A percentile compares a stretch with the other conserved stretches of the same genome.
phyloP scores from a whole-genome alignment of 1,140 invertebrate species.

The Pseudomyrmex concolor region DNA sequence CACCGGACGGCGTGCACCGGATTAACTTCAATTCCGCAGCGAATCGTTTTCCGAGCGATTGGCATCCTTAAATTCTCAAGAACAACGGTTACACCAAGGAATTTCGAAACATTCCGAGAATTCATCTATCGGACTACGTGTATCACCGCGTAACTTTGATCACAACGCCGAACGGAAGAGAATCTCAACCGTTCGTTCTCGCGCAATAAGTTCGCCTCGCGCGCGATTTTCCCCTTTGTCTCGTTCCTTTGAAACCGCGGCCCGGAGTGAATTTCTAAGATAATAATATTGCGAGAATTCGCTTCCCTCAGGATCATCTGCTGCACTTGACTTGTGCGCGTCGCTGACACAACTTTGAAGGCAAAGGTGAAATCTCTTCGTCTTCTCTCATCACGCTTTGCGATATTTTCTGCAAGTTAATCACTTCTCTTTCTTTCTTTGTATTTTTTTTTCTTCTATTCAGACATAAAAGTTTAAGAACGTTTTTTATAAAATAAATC shows the following conservation, averaged over 20 bases:
- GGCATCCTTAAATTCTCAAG: slow-evolving; percentile 11
- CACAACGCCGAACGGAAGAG: slow-evolving; percentile 22
- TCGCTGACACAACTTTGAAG: neutral
- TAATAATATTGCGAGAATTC: slow-evolving; percentile 16
- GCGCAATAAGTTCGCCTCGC: neutral
- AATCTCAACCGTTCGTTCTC: slow-evolving; percentile 13
- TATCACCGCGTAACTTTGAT: slow-evolving; percentile 41
- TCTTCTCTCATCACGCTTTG: neutral
- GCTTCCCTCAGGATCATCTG: neutral
- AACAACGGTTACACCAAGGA: neutral
- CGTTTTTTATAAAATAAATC: neutral
- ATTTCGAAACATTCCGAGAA: slow-evolving; percentile 15
- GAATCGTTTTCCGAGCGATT: neutral
- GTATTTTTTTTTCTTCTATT: neutral
- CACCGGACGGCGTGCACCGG: neutral
- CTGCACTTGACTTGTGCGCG: neutral
- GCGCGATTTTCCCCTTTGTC: slow-evolving; percentile 24
- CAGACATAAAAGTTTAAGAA: neutral
- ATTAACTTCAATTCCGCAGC: slow-evolving; percentile 8
- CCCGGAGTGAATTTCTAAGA: neutral
- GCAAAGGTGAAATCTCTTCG: neutral
- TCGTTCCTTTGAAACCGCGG: slow-evolving; percentile 20
- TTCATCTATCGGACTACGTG: neutral
- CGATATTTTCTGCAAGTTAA: neutral
- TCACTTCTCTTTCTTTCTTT: neutral